Evolutionary conservation across 2,888 invertebrate genomes (phyloP), one percentile per base, ranked within the genome.

Genomic region (Carabus problematicus): DNA sequence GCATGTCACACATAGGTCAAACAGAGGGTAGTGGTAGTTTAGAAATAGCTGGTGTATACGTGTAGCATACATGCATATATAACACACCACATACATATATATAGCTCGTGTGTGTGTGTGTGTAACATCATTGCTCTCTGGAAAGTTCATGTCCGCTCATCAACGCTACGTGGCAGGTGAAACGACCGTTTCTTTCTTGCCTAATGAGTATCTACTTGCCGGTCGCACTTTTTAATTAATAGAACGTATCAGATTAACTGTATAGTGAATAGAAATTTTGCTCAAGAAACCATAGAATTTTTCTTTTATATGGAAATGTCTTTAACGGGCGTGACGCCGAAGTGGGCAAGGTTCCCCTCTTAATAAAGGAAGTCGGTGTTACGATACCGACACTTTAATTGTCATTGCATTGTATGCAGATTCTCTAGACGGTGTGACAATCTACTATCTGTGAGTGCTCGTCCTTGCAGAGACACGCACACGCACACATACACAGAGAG

Each of bases 341-440:
- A 39, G 16, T 56, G 56, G 59, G 41, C 42, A 39, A 12, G 59
- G 12, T 39, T 18, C 41, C 12, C 47, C 9, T 18, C 39, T 18
- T 59, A 73, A 74, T 74, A 75, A 76, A 79, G 80, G 80, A 80
- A 80, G 79, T 64, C 74, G 73, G 76, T 78, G 79, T 81, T 81
- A 80, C 78, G 80, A 81, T 80, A 81, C 80, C 79, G 80, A 80
- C 81, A 81, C 70, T 70, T 72, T 72, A 74, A 74, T 73, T 82
- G 82, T 82, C 81, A 81, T 80, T 82, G 78, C 76, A 82, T 82
- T 82, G 81, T 82, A 82, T 82, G 82, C 77, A 81, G 79, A 82
- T 82, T 79, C 77, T 76, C 75, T 80, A 80, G 75, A 76, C 75
- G 80, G 79, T 81, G 82, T 82, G 81, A 82, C 82, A 82, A 82